phyloP scores from a whole-genome alignment of 2,113 vertebrate genomes.

The Myiozetetes cayanensis region DNA sequence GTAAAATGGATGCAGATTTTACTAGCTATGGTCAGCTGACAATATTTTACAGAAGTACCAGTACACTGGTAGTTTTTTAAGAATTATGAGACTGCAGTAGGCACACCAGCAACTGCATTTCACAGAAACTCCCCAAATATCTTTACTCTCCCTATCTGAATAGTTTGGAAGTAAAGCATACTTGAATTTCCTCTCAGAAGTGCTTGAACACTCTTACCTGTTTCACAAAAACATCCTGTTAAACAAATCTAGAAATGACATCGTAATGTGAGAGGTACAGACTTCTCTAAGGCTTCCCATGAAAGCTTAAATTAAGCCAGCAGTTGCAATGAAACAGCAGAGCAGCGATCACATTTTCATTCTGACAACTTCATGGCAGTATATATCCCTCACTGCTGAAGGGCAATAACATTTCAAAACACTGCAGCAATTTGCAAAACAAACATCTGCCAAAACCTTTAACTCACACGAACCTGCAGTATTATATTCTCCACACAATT shows the following conservation, averaged over 20 bases:
- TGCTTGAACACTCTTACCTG: not conserved
- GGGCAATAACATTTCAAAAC: conserved; percentile 4
- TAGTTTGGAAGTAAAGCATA: not conserved
- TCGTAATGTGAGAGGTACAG: not conserved
- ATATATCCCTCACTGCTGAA: not conserved
- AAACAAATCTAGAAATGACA: not conserved
- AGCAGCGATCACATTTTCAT: not conserved
- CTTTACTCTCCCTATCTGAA: not conserved
- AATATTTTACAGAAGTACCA: not conserved
- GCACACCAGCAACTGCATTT: not conserved
- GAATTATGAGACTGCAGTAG: not conserved
- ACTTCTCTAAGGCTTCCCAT: not conserved
- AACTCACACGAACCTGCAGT: not conserved
- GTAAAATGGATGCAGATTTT: not conserved
- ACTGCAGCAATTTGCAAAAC: conserved; percentile 23
- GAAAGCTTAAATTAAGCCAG: not conserved
- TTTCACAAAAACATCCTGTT: conserved; percentile 10
- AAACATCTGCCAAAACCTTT: conserved; percentile 3
- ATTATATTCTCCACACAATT: not conserved
- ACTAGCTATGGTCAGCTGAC: not conserved
- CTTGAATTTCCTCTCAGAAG: not conserved
- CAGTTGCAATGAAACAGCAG: not conserved
- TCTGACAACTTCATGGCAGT: not conserved
- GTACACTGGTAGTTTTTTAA: not conserved
- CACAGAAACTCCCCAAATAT: not conserved